Conservation (phyloP, 2,888 invertebrate genomes). For the Drosophila helvetica region DNA sequence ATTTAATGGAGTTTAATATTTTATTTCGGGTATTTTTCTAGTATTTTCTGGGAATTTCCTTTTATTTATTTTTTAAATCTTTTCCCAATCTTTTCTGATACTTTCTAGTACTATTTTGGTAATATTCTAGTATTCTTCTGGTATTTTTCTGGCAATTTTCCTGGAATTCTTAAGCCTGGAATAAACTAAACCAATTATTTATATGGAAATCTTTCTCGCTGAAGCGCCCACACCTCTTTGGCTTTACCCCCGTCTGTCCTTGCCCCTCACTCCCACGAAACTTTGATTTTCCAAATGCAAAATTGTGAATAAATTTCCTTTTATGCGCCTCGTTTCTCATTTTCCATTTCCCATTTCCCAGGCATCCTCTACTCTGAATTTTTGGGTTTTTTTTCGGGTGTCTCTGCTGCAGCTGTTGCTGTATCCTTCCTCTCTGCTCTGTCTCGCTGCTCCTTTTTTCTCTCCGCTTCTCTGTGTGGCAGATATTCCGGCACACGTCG, state of each 20-base stretch:
- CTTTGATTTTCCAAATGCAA: constrained; percentile 45
- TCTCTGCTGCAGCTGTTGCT: constrained; percentile 42
- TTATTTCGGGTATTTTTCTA: no score
- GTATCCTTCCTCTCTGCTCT: neutral
- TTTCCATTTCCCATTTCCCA: neutral
- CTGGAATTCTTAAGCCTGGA: no score
- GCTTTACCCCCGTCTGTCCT: neutral
- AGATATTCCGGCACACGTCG: constrained; percentile 57
- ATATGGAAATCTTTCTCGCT: constrained; percentile 23
- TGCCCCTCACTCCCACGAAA: constrained; percentile 19
- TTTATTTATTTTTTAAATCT: no score
- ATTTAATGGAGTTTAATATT: no score
- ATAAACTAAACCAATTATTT: constrained; percentile 40
- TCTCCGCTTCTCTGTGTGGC: constrained; percentile 12
- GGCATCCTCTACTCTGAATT: constrained; percentile 2
- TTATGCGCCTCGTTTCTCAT: neutral
- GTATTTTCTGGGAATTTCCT: no score
- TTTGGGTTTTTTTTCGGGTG: constrained; percentile 29
- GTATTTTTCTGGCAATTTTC: constrained; percentile 4
- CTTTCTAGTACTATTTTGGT: neutral
- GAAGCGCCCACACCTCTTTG: neutral
- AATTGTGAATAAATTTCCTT: constrained; percentile 35
- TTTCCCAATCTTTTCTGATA: no score
- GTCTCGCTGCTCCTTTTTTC: constrained; percentile 3
- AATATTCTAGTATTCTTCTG: no score